Evolutionary conservation across 2,888 invertebrate species (phyloP).

Genomic region (Lasius fuliginosus): DNA sequence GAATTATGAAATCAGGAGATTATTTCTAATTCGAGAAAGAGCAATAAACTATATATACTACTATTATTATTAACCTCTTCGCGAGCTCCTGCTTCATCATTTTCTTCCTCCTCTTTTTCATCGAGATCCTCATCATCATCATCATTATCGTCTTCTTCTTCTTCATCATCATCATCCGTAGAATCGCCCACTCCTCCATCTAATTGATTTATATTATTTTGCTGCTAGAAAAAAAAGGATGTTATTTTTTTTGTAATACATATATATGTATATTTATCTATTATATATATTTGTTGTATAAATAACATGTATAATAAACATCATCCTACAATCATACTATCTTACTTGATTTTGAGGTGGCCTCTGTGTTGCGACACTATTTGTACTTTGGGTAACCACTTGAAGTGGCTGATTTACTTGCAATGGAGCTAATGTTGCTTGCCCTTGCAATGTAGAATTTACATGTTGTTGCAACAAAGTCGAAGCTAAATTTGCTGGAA

Average conservation of each 20-base stretch:
- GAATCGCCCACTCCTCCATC: constrained; percentile 90
- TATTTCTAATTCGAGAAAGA: neutral
- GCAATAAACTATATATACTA: neutral
- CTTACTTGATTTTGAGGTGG: constrained; percentile 80
- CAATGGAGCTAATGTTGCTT: constrained; percentile 85
- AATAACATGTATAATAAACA: neutral
- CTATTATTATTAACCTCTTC: constrained; percentile 81
- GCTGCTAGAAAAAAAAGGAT: constrained; percentile 50
- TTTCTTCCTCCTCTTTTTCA: constrained; percentile 86
- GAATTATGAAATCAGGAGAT: neutral
- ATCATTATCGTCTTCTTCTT: constrained; percentile 89
- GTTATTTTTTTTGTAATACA: neutral
- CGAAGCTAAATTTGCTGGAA: constrained; percentile 94
- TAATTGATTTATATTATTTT: constrained; percentile 86
- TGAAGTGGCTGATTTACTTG: constrained; percentile 82
- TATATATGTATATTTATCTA: neutral
- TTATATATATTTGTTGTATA: constrained; percentile 6
- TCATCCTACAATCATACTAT: neutral
- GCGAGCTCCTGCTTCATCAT: constrained; percentile 84
- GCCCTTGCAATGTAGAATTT: constrained; percentile 91
- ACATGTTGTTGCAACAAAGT: constrained; percentile 96
- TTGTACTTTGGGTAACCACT: constrained; percentile 79
- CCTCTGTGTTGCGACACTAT: constrained; percentile 79
- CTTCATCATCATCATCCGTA: constrained; percentile 93
- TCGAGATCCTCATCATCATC: constrained; percentile 87